phyloP scores from a whole-genome alignment of 2,113 vertebrate species.

The Desmodus rotundus region DNA sequence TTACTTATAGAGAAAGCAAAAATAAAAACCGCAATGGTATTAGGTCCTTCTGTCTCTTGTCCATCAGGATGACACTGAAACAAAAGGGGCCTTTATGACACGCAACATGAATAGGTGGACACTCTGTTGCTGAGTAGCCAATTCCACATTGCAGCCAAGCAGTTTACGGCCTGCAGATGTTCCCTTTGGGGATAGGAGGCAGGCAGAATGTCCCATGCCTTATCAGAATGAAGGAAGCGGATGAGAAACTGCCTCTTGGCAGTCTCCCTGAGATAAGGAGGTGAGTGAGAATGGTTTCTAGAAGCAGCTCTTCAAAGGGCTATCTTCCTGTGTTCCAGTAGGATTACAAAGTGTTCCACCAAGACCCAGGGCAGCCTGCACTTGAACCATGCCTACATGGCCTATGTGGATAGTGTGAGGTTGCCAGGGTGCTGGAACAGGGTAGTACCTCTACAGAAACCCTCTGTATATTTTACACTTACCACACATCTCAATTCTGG shows the following conservation, averaged over 20 bases:
- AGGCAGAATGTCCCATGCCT: neutral
- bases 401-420: neutral
- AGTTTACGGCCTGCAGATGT: neutral
- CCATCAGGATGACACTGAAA: neutral
- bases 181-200: neutral
- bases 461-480: neutral
- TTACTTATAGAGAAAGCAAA: constrained; percentile 11
- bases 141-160: neutral
- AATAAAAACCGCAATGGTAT: neutral
- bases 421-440: neutral
- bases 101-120: neutral
- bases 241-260: neutral
- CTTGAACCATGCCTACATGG: neutral
- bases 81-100: neutral
- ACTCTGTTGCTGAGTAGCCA: neutral
- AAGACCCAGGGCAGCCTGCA: neutral
- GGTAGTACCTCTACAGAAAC: neutral
- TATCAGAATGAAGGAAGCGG: neutral
- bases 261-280: neutral
- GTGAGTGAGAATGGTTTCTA: neutral
- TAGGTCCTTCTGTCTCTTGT: neutral
- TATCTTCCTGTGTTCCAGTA: neutral
- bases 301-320: neutral
- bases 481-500: neutral
- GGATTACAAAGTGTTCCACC: neutral